phyloP scores from a whole-genome alignment of 1,140 invertebrate genomes.

The Leptinotarsa undecemlineata region DNA sequence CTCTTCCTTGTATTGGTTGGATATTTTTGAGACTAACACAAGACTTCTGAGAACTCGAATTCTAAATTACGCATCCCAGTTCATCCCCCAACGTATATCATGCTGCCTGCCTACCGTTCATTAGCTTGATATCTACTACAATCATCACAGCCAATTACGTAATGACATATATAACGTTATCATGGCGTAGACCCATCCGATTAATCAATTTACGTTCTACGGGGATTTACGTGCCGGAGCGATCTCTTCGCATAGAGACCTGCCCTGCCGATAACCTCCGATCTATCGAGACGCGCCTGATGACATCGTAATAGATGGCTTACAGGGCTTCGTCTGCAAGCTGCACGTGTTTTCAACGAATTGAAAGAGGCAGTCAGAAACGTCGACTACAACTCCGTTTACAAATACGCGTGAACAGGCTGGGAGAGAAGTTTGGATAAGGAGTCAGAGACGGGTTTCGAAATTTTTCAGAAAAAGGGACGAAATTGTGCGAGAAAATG shows the following conservation, averaged over 20 bases:
- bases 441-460: not conserved
- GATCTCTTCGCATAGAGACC: not conserved
- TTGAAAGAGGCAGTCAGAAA: not conserved
- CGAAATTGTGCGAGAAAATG: too few relatives aligned
- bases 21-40: too few relatives aligned
- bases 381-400: constrained; percentile 7
- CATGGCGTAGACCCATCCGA: not conserved
- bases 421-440: not conserved
- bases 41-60: too few relatives aligned
- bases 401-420: not conserved
- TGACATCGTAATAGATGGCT: not conserved
- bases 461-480: too few relatives aligned
- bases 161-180: constrained; percentile 4
- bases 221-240: not conserved
- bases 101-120: not conserved
- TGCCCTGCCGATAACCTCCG: constrained; percentile 1
- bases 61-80: too few relatives aligned
- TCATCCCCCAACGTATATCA: not conserved
- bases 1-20: too few relatives aligned
- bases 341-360: not conserved
- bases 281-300: not conserved
- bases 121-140: not conserved
- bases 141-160: constrained; percentile 7
- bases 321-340: not conserved
- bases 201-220: not conserved